phyloP scores from a whole-genome alignment of 1,140 invertebrate genomes.

The Zaprionus gabonicus region DNA sequence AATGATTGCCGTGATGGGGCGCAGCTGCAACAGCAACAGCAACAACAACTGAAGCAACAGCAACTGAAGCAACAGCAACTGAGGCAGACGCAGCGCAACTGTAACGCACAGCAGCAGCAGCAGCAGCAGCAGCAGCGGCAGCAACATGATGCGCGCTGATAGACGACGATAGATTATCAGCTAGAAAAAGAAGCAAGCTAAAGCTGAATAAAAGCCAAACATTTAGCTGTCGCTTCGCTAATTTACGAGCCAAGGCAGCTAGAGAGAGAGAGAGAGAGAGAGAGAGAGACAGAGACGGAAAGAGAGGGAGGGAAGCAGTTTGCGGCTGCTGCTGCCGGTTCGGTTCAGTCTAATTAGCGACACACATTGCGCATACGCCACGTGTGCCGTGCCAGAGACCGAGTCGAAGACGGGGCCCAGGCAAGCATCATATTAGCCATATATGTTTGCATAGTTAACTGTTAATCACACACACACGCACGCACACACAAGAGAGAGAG shows the following conservation, averaged over 20 bases:
- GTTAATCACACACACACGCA: slow-evolving; percentile 51
- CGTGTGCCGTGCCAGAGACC: slow-evolving; percentile 40
- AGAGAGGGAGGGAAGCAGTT: neutral
- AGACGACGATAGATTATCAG: slow-evolving; percentile 79
- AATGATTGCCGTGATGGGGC: slow-evolving; percentile 71
- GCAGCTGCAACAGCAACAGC: slow-evolving; percentile 58
- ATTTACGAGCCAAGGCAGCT: slow-evolving; percentile 41
- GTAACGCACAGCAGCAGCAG: slow-evolving; percentile 59
- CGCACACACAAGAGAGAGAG: neutral
- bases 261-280: neutral
- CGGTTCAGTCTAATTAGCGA: slow-evolving; percentile 52
- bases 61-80: slow-evolving; percentile 35
- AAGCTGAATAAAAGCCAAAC: slow-evolving; percentile 33
- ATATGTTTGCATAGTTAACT: slow-evolving; percentile 66
- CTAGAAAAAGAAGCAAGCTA: slow-evolving; percentile 16
- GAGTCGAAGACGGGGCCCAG: neutral
- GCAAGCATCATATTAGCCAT: slow-evolving; percentile 43
- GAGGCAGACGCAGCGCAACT: slow-evolving; percentile 52
- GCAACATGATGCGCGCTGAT: slow-evolving; percentile 78
- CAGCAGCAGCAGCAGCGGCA: slow-evolving; percentile 40
- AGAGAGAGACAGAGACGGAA: neutral
- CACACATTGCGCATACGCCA: slow-evolving; percentile 68
- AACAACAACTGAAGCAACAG: slow-evolving; percentile 13
- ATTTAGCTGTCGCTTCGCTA: slow-evolving; percentile 43
- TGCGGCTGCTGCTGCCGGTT: slow-evolving; percentile 4